These are phyloP conservation scores for Brachyopa scutellaris DNA, from an alignment of 2,888 invertebrate species.

Conservation along the genomic window DNA sequence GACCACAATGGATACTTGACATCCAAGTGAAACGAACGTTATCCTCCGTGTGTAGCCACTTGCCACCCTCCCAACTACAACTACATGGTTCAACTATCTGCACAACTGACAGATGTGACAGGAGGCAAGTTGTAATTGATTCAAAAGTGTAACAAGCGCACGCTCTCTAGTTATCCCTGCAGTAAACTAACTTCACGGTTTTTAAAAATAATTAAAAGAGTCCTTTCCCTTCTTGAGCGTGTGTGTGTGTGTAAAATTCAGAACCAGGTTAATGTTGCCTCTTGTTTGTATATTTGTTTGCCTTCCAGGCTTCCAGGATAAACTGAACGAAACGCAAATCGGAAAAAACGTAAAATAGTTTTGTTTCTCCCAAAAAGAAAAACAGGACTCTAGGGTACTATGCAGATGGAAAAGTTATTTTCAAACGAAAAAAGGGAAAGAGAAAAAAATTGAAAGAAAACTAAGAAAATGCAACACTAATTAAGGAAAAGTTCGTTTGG, in stretches of 20 bases:
- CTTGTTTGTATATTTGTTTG: slow-evolving; percentile 19
- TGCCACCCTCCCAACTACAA: too few species aligned
- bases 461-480: slow-evolving; percentile 63
- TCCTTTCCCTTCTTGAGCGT: not conserved
- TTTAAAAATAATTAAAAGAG: slow-evolving; percentile 65
- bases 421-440: slow-evolving; percentile 1
- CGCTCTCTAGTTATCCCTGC: slow-evolving; percentile 23
- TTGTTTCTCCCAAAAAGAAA: slow-evolving; percentile 39
- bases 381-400: slow-evolving; percentile 53
- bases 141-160: slow-evolving; percentile 46
- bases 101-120: slow-evolving; percentile 11
- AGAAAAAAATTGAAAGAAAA: not conserved
- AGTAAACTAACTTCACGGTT: slow-evolving; percentile 48
- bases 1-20: too few species aligned
- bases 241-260: slow-evolving; percentile 5
- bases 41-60: too few species aligned
- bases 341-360: slow-evolving; percentile 44
- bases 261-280: slow-evolving; percentile 60
- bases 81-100: too few species aligned
- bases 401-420: slow-evolving; percentile 55
- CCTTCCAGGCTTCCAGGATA: slow-evolving; percentile 21
- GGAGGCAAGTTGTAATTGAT: slow-evolving; percentile 50
- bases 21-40: too few species aligned
- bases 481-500: slow-evolving; percentile 65
- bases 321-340: slow-evolving; percentile 48